phyloP scores from a whole-genome alignment of 2,888 invertebrate species.

The Lordiphosa andalusiaca region DNA sequence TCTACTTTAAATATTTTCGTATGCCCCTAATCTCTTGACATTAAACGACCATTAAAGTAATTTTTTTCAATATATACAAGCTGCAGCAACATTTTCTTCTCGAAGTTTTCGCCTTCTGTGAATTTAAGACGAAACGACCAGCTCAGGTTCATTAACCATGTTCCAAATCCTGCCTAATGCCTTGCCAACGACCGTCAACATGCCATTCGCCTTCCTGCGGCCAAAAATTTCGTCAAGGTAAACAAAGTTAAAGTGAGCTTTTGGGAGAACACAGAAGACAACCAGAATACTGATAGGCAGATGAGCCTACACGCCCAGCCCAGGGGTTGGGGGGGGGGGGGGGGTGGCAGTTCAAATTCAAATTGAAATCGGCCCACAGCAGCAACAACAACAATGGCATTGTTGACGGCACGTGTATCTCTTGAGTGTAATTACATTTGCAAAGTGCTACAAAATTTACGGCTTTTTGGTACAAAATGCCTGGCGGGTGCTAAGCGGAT shows the following conservation, averaged over 20 bases:
- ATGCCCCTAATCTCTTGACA: no score
- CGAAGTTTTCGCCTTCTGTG: not conserved
- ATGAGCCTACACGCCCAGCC: conserved; percentile 31
- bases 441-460: conserved; percentile 40
- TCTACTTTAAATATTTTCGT: no score
- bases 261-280: conserved; percentile 1
- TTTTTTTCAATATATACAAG: no score
- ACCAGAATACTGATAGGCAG: conserved; percentile 32
- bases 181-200: conserved; percentile 21
- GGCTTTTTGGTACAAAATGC: conserved; percentile 29
- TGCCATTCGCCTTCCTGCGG: no score
- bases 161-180: conserved; percentile 29
- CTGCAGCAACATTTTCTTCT: conserved; percentile 1
- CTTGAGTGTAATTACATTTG: conserved; percentile 70
- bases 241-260: conserved; percentile 39
- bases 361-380: conserved; percentile 46
- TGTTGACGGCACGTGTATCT: conserved; percentile 70
- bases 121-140: conserved; percentile 14
- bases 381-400: conserved; percentile 12
- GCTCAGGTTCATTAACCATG: conserved; percentile 49
- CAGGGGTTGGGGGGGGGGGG: no score
- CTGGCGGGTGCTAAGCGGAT: conserved; percentile 34
- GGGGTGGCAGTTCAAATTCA: conserved; percentile 47
- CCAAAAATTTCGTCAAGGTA: conserved; percentile 34
- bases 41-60: no score